Evolutionary conservation across 2,113 vertebrate species (phyloP).

Genomic region (Urocolius indicus): DNA sequence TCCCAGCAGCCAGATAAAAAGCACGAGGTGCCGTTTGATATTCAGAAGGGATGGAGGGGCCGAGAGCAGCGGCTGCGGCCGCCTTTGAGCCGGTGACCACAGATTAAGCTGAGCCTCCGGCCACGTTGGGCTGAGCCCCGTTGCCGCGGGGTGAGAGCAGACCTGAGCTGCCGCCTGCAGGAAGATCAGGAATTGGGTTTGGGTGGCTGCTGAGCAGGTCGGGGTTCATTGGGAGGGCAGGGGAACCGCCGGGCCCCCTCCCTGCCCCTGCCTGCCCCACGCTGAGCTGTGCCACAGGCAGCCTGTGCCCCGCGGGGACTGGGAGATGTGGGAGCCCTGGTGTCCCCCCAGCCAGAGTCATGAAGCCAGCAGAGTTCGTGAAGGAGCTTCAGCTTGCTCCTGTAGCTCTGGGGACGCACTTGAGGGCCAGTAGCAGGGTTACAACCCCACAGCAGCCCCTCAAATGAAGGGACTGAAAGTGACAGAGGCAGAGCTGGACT

Average conservation of each 20-base stretch:
- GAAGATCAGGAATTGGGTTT: background rate
- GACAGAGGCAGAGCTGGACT: background rate
- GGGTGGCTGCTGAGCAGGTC: background rate
- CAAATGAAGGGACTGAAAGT: background rate
- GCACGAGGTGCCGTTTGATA: background rate
- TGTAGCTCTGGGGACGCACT: background rate
- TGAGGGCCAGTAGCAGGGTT: background rate
- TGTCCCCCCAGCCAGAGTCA: fast-evolving
- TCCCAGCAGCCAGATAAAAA: background rate
- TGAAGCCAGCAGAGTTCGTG: fast-evolving
- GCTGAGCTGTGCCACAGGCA: fast-evolving
- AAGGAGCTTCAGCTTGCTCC: fast-evolving
- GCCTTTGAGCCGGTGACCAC: background rate
- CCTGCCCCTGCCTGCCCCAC: background rate
- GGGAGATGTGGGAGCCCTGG: fast-evolving
- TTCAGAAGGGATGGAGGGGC: background rate
- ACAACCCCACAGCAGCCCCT: background rate
- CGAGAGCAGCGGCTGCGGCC: background rate
- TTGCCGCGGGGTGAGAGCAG: background rate
- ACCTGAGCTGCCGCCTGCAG: background rate
- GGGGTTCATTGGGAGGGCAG: background rate
- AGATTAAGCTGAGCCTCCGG: background rate
- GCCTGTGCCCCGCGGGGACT: fast-evolving
- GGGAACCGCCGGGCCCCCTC: background rate
- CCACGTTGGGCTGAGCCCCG: background rate